phyloP scores from a whole-genome alignment of 2,113 vertebrate species.

The Ammodytes marinus region DNA sequence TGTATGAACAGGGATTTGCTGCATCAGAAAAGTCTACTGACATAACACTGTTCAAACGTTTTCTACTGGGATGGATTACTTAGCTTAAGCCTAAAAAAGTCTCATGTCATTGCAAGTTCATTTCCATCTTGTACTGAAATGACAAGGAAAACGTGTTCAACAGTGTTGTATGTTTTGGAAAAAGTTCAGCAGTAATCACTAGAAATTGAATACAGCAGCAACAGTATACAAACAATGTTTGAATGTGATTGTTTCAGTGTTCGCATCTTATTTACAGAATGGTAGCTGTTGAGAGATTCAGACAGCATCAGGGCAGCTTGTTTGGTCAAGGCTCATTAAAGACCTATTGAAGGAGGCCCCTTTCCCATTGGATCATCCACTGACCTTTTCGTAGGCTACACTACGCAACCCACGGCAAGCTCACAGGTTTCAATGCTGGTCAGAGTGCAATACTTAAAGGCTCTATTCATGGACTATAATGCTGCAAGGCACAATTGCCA shows the following conservation, averaged over 20 bases:
- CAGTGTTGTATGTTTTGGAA: neutral
- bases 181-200: neutral
- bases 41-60: neutral
- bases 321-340: constrained; percentile 46
- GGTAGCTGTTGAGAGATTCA: constrained; percentile 41
- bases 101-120: neutral
- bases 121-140: neutral
- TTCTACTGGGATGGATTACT: neutral
- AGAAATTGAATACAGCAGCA: neutral
- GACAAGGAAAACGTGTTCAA: neutral
- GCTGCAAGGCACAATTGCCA: neutral
- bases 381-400: neutral
- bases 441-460: constrained; percentile 2
- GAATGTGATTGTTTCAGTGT: neutral
- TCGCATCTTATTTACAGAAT: constrained; percentile 1
- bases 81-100: neutral
- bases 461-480: constrained; percentile 2
- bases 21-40: neutral
- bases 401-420: constrained; percentile 15
- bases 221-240: neutral
- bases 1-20: neutral
- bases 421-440: constrained; percentile 21
- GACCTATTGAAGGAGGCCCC: neutral
- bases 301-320: constrained; percentile 43
- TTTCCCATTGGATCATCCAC: constrained; percentile 12